Percentiles rank a stretch among this genome's conserved stretches.
Evolutionary conservation across 1,140 invertebrate species (phyloP).

Genomic region (Diabrotica undecimpunctata): DNA sequence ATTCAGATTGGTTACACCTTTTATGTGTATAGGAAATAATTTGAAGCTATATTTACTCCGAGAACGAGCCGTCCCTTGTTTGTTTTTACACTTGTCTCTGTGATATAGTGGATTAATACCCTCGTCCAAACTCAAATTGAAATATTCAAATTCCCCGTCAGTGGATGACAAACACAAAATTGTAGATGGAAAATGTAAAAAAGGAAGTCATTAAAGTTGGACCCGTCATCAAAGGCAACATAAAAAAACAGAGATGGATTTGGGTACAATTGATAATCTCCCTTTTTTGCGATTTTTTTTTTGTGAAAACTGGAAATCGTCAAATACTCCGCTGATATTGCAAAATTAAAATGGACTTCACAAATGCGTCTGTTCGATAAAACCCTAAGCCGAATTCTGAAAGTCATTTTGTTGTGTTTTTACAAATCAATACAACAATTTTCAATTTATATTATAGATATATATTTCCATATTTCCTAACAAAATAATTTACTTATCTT

Average conservation of each 20-base stretch:
- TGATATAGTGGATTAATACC: slow-evolving; percentile 42
- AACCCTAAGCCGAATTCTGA: no score
- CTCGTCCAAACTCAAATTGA: slow-evolving; percentile 34
- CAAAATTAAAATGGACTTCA: no score
- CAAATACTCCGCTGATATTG: no score
- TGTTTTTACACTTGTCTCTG: slow-evolving; percentile 49
- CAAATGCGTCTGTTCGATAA: no score
- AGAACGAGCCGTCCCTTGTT: slow-evolving; percentile 39
- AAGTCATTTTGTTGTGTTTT: no score
- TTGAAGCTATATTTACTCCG: slow-evolving; percentile 42
- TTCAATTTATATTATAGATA: no score
- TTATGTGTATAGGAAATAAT: slow-evolving; percentile 49
- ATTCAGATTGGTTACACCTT: slow-evolving; percentile 51
- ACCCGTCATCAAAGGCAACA: neutral
- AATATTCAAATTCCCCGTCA: slow-evolving; percentile 29
- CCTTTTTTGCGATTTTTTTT: no score
- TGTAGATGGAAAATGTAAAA: slow-evolving; percentile 2
- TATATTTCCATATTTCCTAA: no score
- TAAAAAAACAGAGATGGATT: slow-evolving; percentile 1
- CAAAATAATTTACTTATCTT: no score
- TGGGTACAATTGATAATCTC: neutral
- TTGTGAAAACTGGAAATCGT: no score
- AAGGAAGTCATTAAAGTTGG: slow-evolving; percentile 2
- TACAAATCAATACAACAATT: no score
- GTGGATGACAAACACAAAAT: slow-evolving; percentile 5